Percentiles rank a stretch among this genome's conserved stretches.
These are phyloP conservation scores for Temnothorax curvispinosus DNA, from an alignment of 1,140 invertebrate genomes.

Conservation along the genomic window DNA sequence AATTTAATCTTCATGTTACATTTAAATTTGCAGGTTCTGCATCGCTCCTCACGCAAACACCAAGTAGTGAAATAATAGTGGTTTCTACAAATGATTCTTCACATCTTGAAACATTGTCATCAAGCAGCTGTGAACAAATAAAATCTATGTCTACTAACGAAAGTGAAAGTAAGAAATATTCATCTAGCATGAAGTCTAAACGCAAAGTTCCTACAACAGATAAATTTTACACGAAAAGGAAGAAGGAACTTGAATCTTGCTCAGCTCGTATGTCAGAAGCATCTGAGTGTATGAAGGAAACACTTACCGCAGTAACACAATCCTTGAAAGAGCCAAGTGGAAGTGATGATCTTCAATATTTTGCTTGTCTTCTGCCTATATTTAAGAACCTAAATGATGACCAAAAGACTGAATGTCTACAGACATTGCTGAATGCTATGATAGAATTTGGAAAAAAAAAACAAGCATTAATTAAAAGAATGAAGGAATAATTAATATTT, in stretches of 20 bases:
- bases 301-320: neutral
- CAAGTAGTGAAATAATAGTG: neutral
- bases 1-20: neutral
- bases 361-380: neutral
- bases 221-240: neutral
- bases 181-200: neutral
- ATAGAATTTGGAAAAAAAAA: neutral
- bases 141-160: neutral
- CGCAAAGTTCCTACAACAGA: neutral
- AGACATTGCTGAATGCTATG: neutral
- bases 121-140: neutral
- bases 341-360: neutral
- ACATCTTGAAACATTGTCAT: neutral
- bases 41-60: neutral
- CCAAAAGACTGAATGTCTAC: neutral
- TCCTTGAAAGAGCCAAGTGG: neutral
- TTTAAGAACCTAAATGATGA: conserved; percentile 4
- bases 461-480: too few relatives aligned
- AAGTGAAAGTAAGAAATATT: neutral
- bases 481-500: too few relatives aligned
- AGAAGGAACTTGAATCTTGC: neutral
- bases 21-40: neutral
- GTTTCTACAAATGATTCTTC: neutral
- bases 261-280: neutral
- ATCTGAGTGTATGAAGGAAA: neutral